Evolutionary conservation across 2,888 invertebrate species (phyloP), one percentile per base, ranked within the genome.

Genomic region (Mesopsocus fuscifrons): DNA sequence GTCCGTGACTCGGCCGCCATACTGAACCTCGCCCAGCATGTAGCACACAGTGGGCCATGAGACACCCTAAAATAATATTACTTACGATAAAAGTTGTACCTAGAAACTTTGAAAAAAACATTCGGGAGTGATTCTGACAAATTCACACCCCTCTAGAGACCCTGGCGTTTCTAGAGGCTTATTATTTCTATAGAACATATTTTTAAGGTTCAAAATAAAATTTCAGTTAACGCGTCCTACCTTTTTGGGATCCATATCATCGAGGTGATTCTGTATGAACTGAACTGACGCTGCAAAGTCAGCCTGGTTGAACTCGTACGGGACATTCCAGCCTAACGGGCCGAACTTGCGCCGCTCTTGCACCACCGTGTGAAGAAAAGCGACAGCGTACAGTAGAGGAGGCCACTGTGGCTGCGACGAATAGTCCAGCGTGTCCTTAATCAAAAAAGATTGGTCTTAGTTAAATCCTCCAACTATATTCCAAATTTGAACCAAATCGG

Each of bases 1-100:
- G 56, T 95, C 95, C 0, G 95, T 95, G 0, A 95, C 94, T 51
- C 94, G 68, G 3, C 94, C 94, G 11, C 88, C 88, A 50, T 75
- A 75, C 55, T 74, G 72, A 6, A 75, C 84, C 64, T 95, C 94
- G 23, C 94, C 92, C 26, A 94, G 74, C 94, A 95, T 95, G 58
- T 94, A 95, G 57, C 92, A 88, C 8, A 95, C 80, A 0, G 94
- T 95, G 16, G 87, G 87, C 94, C 94, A 95, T 0, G 92, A 92
- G 47, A 95, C 87, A 17, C 92, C 92, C 65, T 69, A n/a, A n/a
- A n/a, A n/a, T n/a, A n/a, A n/a, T n/a, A n/a, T n/a, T n/a, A n/a
- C n/a, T n/a, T 54, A 22, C 52, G 48, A 26, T 45, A 23, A 31
- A 30, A 18, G 17, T 15, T 9, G 21, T 4, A 15, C 15, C 15